Percentiles rank a stretch among this genome's conserved stretches.
phyloP scores from a whole-genome alignment of 2,888 invertebrate genomes.

The Pristionchus exspectatus region DNA sequence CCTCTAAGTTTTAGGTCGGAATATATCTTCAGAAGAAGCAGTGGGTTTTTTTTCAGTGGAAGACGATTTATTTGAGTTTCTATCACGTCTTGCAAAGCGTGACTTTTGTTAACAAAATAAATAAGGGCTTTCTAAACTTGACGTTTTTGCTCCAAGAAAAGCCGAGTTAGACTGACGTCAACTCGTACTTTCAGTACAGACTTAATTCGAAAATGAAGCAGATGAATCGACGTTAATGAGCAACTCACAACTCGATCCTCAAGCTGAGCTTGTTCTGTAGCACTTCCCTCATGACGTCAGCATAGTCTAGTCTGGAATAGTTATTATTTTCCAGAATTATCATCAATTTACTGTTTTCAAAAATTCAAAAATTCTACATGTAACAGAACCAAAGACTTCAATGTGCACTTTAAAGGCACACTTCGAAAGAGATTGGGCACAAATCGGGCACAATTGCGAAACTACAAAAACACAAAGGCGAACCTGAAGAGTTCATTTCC shows the following conservation, averaged over 20 bases:
- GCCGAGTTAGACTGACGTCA: background rate
- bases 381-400: no score
- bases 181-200: background rate
- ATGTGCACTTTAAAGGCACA: no score
- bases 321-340: no score
- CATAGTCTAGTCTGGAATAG: conserved; percentile 21
- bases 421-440: background rate
- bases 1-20: no score
- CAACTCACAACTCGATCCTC: conserved; percentile 2
- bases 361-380: no score
- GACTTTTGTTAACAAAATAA: no score
- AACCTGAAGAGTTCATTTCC: conserved; percentile 62
- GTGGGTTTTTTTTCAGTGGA: no score
- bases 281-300: conserved; percentile 28
- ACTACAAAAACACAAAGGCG: background rate
- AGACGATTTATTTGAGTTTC: background rate
- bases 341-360: no score
- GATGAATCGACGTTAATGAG: no score
- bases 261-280: conserved; percentile 10
- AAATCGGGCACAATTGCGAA: background rate
- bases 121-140: no score
- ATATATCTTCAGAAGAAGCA: background rate
- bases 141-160: background rate
- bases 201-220: no score
- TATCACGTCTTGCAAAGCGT: background rate